Percentiles rank a stretch among this genome's conserved stretches.
These are phyloP conservation scores for Naso thynnoides DNA, from an alignment of 2,797 vertebrate species.

Conservation along the genomic window DNA sequence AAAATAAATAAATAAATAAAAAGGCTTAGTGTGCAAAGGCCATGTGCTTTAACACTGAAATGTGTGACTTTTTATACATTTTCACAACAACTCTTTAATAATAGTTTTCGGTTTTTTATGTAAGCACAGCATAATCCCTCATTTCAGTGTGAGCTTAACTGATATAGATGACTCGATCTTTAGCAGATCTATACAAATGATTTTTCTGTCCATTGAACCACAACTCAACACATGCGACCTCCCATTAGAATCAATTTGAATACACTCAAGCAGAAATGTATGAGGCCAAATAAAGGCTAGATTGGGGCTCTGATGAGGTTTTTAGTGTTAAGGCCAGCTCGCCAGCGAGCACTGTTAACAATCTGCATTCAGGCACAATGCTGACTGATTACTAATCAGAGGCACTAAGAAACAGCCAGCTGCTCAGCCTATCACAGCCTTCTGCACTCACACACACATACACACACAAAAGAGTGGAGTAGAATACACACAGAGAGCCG, in stretches of 20 bases:
- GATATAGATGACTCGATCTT: background rate
- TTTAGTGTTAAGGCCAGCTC: constrained; percentile 55
- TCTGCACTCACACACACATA: constrained; percentile 29
- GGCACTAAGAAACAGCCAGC: constrained; percentile 67
- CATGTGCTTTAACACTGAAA: too few relatives aligned
- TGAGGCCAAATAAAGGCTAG: constrained; percentile 49
- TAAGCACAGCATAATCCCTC: background rate
- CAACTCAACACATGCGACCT: constrained; percentile 51
- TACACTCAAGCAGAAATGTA: constrained; percentile 39
- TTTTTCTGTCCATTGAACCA: constrained; percentile 11
- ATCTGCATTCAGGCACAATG: constrained; percentile 82
- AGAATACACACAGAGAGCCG: constrained; percentile 36
- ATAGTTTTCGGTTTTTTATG: background rate
- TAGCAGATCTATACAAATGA: background rate
- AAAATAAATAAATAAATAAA: too few relatives aligned
- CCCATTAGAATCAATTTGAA: constrained; percentile 54
- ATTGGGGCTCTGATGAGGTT: constrained; percentile 74
- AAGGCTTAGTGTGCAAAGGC: too few relatives aligned
- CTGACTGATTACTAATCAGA: constrained; percentile 86
- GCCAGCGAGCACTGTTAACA: constrained; percentile 65
- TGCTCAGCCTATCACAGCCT: constrained; percentile 62
- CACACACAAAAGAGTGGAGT: constrained; percentile 24
- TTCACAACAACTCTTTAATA: background rate
- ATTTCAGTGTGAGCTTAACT: background rate
- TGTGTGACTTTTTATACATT: background rate